Conservation (phyloP, 2,888 invertebrate genomes). For the Agelastica alni region DNA sequence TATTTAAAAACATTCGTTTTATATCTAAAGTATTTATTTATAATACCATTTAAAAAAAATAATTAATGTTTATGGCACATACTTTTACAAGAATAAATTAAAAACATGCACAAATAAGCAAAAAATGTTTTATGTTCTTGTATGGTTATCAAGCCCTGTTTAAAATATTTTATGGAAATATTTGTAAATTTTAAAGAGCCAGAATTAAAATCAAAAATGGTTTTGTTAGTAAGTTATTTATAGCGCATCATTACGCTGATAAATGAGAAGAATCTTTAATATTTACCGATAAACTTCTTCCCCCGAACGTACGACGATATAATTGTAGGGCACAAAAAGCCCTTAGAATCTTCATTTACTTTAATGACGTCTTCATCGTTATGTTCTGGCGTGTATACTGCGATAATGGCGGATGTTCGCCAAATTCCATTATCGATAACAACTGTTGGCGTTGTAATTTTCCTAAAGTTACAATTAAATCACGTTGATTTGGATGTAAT, state of each 20-base stretch:
- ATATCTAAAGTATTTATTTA: no score
- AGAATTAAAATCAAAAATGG: no score
- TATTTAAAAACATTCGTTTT: no score
- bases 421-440: slow-evolving; percentile 27
- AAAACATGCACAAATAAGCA: no score
- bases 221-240: slow-evolving; percentile 4
- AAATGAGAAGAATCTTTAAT: slow-evolving; percentile 3
- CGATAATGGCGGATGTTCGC: slow-evolving; percentile 25
- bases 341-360: slow-evolving; percentile 21
- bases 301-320: slow-evolving; percentile 8
- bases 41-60: no score
- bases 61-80: no score
- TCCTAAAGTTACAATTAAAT: slow-evolving; percentile 41
- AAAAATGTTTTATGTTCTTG: no score
- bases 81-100: no score
- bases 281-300: slow-evolving; percentile 8
- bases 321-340: slow-evolving; percentile 20
- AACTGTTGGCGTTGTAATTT: slow-evolving; percentile 28
- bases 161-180: no score
- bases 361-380: slow-evolving; percentile 22
- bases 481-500: slow-evolving; percentile 45
- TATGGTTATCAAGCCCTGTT: no score
- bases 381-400: slow-evolving; percentile 10
- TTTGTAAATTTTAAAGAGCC: no score
- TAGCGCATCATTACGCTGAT: slow-evolving; percentile 7